These are phyloP conservation scores for Malthinus flaveolus DNA, from an alignment of 2,888 invertebrate genomes.

Conservation along the genomic window DNA sequence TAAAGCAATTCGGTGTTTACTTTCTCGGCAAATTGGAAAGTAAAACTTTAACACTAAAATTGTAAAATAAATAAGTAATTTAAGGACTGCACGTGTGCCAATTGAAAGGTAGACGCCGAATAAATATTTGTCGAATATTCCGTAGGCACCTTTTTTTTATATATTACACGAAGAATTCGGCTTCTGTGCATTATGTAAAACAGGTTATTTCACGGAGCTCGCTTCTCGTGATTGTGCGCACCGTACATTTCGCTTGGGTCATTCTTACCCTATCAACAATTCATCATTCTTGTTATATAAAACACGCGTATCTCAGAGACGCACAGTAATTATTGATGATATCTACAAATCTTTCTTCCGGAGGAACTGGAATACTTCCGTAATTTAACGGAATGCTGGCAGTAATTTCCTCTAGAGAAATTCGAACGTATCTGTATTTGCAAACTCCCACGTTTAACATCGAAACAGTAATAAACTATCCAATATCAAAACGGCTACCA, in stretches of 20 bases:
- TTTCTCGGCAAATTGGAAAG: background rate
- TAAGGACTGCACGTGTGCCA: too few species aligned
- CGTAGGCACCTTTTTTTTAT: conserved; percentile 1
- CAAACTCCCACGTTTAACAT: conserved; percentile 12
- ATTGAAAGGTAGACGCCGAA: background rate
- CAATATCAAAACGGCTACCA: conserved; percentile 18
- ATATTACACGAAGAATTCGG: background rate
- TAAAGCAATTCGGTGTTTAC: background rate
- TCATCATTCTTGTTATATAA: conserved; percentile 35
- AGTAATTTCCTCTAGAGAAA: conserved; percentile 38
- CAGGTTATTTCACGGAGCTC: conserved; percentile 37
- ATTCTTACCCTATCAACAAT: conserved; percentile 34
- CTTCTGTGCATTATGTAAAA: conserved; percentile 20
- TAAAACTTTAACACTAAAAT: background rate
- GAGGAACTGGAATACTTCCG: conserved; percentile 36
- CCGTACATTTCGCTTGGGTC: conserved; percentile 19
- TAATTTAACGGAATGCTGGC: conserved; percentile 36
- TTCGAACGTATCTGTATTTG: conserved; percentile 30
- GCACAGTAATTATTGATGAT: conserved; percentile 41
- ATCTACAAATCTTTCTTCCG: conserved; percentile 39
- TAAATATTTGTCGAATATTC: background rate
- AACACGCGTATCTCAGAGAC: conserved; percentile 33
- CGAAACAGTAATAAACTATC: conserved; percentile 22
- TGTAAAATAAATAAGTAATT: too few species aligned
- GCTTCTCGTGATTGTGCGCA: conserved; percentile 35